These are phyloP conservation scores for Eretmodus cyanostictus DNA, from an alignment of 2,113 vertebrate genomes.

Conservation along the genomic window DNA sequence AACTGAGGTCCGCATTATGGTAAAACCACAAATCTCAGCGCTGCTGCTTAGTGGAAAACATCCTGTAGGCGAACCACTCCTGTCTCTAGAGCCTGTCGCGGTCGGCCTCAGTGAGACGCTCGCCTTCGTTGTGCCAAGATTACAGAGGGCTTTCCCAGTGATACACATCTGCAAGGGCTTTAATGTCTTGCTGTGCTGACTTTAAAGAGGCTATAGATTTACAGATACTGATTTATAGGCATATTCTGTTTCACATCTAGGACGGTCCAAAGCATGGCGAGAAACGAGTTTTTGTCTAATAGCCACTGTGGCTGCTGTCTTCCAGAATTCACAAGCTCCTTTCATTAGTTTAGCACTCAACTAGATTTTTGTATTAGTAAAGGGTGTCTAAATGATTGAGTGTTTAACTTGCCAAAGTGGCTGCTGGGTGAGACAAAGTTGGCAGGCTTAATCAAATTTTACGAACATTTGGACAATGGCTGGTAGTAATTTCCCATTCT, in stretches of 20 bases:
- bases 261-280: not conserved
- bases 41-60: constrained; percentile 21
- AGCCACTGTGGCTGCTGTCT: not conserved
- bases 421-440: constrained; percentile 1
- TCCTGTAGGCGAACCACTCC: constrained; percentile 7
- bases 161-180: constrained; percentile 31
- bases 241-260: not conserved
- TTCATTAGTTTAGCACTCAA: constrained; percentile 9
- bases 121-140: not conserved
- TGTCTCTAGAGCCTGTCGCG: not conserved
- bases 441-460: constrained; percentile 47
- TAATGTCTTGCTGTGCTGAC: not conserved
- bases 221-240: constrained; percentile 3
- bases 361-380: not conserved
- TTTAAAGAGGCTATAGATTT: not conserved
- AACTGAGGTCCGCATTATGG: constrained; percentile 9
- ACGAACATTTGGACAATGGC: constrained; percentile 20
- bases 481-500: constrained; percentile 23
- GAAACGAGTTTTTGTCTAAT: not conserved
- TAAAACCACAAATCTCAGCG: constrained; percentile 22
- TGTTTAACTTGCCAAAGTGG: not conserved
- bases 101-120: not conserved
- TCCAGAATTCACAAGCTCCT: not conserved
- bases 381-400: not conserved
- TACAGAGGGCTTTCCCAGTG: not conserved